Evolutionary conservation across 2,888 invertebrate species (phyloP).

Genomic region (Sarcophaga caerulescens): DNA sequence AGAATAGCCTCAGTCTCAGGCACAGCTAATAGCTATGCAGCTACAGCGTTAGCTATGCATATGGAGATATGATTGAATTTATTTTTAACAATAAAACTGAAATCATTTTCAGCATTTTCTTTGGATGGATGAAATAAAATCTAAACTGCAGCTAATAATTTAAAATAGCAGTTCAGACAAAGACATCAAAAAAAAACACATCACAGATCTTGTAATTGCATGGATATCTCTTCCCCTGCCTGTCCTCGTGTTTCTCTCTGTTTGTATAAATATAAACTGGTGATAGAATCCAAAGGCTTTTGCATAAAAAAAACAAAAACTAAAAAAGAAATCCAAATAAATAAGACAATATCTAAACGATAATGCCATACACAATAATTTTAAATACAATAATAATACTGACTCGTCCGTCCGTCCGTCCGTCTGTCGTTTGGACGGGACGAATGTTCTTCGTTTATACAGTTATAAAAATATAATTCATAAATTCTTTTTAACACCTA

Average conservation of each 20-base stretch:
- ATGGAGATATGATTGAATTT: conserved; percentile 36
- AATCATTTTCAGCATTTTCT: conserved; percentile 54
- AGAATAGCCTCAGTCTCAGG: neutral
- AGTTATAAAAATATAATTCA: conserved; percentile 67
- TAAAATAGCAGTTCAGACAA: conserved; percentile 59
- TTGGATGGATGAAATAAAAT: conserved; percentile 63
- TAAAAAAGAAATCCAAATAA: conserved; percentile 53
- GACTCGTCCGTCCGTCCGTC: neutral
- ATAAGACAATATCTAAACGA: conserved; percentile 52
- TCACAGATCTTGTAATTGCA: conserved; percentile 65
- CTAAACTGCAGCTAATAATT: conserved; percentile 67
- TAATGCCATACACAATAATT: conserved; percentile 4
- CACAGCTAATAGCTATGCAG: too few relatives aligned
- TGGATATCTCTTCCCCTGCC: conserved; percentile 54
- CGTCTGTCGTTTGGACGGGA: neutral
- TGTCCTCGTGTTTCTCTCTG: conserved; percentile 19
- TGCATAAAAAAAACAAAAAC: conserved; percentile 24
- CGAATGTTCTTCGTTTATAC: neutral
- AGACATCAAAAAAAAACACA: conserved; percentile 13
- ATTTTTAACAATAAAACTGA: conserved; percentile 43
- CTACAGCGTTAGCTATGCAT: neutral
- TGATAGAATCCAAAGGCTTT: conserved; percentile 43
- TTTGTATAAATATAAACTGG: neutral
- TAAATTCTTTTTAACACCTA: conserved; percentile 68
- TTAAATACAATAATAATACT: conserved; percentile 42